phyloP scores from a whole-genome alignment of 2,113 vertebrate species.

The Tauraco erythrolophus region DNA sequence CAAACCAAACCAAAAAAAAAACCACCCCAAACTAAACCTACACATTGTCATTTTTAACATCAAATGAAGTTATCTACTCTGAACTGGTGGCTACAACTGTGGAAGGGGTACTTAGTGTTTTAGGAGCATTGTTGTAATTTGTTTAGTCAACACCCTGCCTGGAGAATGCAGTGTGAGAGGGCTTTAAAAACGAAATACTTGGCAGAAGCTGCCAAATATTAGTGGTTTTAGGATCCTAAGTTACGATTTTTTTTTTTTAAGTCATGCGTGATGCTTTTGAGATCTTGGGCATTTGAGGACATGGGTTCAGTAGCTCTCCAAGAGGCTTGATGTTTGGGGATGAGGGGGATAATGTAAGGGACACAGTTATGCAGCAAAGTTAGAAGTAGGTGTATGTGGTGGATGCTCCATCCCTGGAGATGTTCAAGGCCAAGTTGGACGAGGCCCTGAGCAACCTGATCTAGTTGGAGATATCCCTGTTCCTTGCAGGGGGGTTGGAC shows the following conservation, averaged over 20 bases:
- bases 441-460: no score
- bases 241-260: background rate
- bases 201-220: background rate
- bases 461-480: no score
- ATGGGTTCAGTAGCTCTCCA: background rate
- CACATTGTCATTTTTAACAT: background rate
- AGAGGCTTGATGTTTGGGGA: background rate
- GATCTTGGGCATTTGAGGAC: background rate
- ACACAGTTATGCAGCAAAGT: background rate
- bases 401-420: no score
- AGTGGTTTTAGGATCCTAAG: background rate
- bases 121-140: background rate
- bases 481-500: no score
- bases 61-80: background rate
- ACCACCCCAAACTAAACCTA: no score
- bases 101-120: background rate
- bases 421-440: no score
- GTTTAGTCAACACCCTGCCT: background rate
- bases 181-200: background rate
- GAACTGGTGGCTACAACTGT: background rate
- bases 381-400: no score
- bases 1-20: no score
- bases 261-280: fast-evolving
- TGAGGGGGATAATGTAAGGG: no score
- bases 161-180: background rate